phyloP scores from a whole-genome alignment of 2,113 vertebrate genomes.

The Elgaria multicarinata region DNA sequence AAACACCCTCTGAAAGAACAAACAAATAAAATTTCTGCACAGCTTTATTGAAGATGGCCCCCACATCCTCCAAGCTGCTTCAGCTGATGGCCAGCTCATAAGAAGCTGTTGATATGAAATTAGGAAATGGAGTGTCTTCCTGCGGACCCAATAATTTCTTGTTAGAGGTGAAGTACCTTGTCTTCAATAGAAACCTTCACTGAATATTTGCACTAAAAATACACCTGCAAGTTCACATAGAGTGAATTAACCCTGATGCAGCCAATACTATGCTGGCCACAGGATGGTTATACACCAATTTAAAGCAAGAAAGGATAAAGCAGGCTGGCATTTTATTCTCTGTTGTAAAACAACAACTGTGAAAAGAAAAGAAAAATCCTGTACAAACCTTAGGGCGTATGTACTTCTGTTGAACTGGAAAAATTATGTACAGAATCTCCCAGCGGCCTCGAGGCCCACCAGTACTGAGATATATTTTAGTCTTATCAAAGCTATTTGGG shows the following conservation, averaged over 20 bases:
- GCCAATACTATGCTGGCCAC: neutral
- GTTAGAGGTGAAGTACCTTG: neutral
- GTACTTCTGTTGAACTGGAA: neutral
- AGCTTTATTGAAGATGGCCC: neutral
- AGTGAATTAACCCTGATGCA: neutral
- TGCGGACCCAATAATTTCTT: neutral
- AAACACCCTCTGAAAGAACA: constrained; percentile 11
- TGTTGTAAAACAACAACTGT: neutral
- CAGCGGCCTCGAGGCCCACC: no score
- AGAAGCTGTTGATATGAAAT: constrained; percentile 11
- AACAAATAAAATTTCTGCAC: constrained; percentile 22
- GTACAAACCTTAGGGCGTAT: neutral
- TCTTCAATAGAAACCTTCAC: neutral
- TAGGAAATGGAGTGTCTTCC: neutral
- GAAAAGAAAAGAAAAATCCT: neutral
- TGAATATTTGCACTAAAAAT: neutral
- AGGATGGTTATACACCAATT: neutral
- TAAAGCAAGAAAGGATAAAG: neutral
- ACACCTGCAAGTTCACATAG: neutral
- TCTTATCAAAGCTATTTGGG: neutral
- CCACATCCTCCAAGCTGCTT: neutral
- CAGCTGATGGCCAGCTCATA: neutral
- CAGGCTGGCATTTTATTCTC: neutral
- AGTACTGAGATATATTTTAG: neutral
- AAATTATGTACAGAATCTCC: neutral